Evolutionary conservation across 1,140 invertebrate genomes (phyloP).

Genomic region (Drosophila orena): DNA sequence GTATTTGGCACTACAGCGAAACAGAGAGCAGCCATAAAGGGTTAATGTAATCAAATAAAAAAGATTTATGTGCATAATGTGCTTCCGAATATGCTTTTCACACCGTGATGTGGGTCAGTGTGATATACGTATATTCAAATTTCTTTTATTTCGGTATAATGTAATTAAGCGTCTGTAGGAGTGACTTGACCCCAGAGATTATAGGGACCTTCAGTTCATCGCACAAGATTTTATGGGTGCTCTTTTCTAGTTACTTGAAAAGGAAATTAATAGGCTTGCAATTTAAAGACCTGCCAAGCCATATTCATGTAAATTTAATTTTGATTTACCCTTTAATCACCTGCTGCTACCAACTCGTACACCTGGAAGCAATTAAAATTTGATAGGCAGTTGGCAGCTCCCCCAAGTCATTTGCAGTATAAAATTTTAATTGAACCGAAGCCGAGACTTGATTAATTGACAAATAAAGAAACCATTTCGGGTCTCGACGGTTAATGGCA

Average conservation of each 20-base stretch:
- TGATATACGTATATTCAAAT: constrained; percentile 43
- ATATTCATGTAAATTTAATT: constrained; percentile 9
- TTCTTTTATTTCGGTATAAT: constrained; percentile 2
- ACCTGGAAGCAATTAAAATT: constrained; percentile 54
- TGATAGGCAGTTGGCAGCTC: constrained; percentile 21
- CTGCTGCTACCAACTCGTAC: constrained; percentile 9
- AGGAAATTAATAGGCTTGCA: not conserved
- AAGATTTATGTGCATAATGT: constrained; percentile 54
- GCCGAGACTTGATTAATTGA: constrained; percentile 50
- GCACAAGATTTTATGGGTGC: not conserved
- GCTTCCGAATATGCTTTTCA: constrained; percentile 29
- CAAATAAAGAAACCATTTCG: constrained; percentile 49
- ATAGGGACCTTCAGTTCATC: no score
- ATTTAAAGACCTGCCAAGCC: not conserved
- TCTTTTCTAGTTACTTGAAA: no score
- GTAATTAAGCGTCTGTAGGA: constrained; percentile 13
- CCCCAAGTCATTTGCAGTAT: constrained; percentile 8
- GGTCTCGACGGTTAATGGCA: constrained; percentile 39
- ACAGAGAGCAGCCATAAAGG: constrained; percentile 18
- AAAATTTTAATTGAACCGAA: constrained; percentile 47
- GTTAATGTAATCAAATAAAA: constrained; percentile 58
- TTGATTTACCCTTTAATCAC: constrained; percentile 10
- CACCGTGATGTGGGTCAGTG: constrained; percentile 37
- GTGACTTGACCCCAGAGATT: constrained; percentile 12
- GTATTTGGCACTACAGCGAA: constrained; percentile 40